Evolutionary conservation across 2,113 vertebrate genomes (phyloP).

Genomic region (Prochilodus magdalenae): DNA sequence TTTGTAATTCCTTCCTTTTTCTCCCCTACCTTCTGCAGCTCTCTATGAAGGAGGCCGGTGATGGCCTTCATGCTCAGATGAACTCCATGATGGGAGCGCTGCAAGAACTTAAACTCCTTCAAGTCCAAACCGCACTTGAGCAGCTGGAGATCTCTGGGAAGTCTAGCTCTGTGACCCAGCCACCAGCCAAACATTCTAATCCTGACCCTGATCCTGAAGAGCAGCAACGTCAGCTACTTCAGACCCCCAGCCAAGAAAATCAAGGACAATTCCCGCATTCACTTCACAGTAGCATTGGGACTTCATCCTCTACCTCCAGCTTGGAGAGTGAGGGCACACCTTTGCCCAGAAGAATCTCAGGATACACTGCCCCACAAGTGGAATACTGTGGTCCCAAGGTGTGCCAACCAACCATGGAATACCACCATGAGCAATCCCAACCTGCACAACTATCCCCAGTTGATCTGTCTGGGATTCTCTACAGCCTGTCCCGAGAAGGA

Average conservation of each 20-base stretch:
- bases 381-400: conserved; percentile 68
- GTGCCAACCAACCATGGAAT: conserved; percentile 64
- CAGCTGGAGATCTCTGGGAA: conserved; percentile 87
- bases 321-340: conserved; percentile 51
- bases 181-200: conserved; percentile 39
- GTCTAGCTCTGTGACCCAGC: conserved; percentile 43
- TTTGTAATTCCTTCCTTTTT: background rate
- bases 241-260: conserved; percentile 20
- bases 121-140: conserved; percentile 91
- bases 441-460: conserved; percentile 38
- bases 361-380: conserved; percentile 65
- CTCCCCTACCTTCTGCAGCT: conserved; percentile 61
- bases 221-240: background rate
- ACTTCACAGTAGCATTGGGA: conserved; percentile 65
- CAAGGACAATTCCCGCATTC: background rate
- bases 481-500: conserved; percentile 75
- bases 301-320: conserved; percentile 49
- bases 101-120: conserved; percentile 96
- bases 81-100: conserved; percentile 97
- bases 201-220: conserved; percentile 13
- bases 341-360: conserved; percentile 61
- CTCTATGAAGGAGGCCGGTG: conserved; percentile 96
- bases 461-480: conserved; percentile 73
- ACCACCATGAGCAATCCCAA: background rate
- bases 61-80: conserved; percentile 97